Evolutionary conservation across 2,888 invertebrate species (phyloP).

Genomic region (Oscheius onirici): DNA sequence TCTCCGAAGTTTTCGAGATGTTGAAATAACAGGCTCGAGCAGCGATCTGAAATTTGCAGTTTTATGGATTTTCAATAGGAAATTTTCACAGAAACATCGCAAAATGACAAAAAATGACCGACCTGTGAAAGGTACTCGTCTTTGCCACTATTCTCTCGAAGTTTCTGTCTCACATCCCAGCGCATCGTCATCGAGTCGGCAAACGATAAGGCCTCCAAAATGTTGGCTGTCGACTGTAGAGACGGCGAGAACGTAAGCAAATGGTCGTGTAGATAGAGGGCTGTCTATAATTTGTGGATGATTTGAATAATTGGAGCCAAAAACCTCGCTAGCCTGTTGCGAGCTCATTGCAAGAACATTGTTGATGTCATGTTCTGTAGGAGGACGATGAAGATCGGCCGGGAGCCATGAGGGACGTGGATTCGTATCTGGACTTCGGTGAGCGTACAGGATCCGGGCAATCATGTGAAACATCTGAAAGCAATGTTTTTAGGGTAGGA

Average conservation of each 20-base stretch:
- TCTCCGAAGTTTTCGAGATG: not conserved
- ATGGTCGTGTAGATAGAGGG: slow-evolving; percentile 21
- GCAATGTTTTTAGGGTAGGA: too few species aligned
- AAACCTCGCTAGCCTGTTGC: not conserved
- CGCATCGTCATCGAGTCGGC: slow-evolving; percentile 15
- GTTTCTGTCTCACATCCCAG: slow-evolving; percentile 17
- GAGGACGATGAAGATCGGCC: slow-evolving; percentile 8
- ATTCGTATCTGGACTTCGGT: not conserved
- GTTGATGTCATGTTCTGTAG: slow-evolving; percentile 18
- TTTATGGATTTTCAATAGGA: too few species aligned
- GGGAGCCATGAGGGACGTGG: not conserved
- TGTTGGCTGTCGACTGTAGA: not conserved
- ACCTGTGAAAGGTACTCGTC: slow-evolving; percentile 16
- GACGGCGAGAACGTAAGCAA: slow-evolving; percentile 23
- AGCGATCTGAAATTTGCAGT: slow-evolving; percentile 24
- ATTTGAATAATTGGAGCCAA: too few species aligned
- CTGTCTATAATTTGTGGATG: slow-evolving; percentile 21
- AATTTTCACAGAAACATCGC: too few species aligned
- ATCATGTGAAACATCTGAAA: slow-evolving; percentile 28
- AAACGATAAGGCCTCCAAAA: slow-evolving; percentile 11
- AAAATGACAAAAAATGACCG: not conserved
- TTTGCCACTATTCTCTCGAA: not conserved
- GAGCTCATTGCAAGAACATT: slow-evolving; percentile 17
- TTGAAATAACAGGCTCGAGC: slow-evolving; percentile 15
- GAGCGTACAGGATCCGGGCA: slow-evolving; percentile 18